These are phyloP conservation scores for Phlogophora meticulosa DNA, from an alignment of 2,888 invertebrate species.

Conservation along the genomic window DNA sequence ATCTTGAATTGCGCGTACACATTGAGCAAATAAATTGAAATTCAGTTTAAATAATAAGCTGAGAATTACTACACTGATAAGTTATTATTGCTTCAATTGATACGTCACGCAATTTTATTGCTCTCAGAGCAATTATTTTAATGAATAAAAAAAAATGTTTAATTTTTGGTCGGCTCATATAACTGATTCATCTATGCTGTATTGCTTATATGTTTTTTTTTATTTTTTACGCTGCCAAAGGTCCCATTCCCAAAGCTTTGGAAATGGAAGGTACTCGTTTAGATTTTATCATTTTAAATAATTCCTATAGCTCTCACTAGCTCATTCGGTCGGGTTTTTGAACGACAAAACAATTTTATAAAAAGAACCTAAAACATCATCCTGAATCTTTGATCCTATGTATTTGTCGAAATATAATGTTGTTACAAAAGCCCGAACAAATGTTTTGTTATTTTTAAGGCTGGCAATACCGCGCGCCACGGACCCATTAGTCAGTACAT, in stretches of 20 bases:
- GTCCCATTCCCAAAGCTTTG: conserved; percentile 91
- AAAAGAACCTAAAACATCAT: background rate
- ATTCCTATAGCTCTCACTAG: conserved; percentile 41
- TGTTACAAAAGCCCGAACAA: conserved; percentile 35
- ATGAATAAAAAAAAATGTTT: background rate
- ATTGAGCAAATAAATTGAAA: background rate
- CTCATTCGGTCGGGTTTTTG: conserved; percentile 45
- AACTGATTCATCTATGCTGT: conserved; percentile 70
- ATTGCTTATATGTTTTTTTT: conserved; percentile 83
- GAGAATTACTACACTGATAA: too few relatives aligned
- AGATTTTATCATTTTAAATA: conserved; percentile 71
- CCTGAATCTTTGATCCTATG: background rate
- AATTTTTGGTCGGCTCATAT: conserved; percentile 50
- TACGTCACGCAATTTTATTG: background rate
- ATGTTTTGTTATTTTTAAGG: conserved; percentile 59
- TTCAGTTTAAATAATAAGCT: background rate
- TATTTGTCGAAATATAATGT: background rate
- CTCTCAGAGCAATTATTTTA: background rate
- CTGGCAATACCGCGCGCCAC: conserved; percentile 54
- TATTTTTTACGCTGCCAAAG: conserved; percentile 89
- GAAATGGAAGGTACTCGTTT: conserved; percentile 89
- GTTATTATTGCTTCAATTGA: too few relatives aligned
- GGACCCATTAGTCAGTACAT: conserved; percentile 16
- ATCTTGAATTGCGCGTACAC: background rate
- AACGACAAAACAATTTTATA: background rate